Conservation (phyloP, 1,140 invertebrate genomes). For the Hyposmocoma kahamanoa region DNA sequence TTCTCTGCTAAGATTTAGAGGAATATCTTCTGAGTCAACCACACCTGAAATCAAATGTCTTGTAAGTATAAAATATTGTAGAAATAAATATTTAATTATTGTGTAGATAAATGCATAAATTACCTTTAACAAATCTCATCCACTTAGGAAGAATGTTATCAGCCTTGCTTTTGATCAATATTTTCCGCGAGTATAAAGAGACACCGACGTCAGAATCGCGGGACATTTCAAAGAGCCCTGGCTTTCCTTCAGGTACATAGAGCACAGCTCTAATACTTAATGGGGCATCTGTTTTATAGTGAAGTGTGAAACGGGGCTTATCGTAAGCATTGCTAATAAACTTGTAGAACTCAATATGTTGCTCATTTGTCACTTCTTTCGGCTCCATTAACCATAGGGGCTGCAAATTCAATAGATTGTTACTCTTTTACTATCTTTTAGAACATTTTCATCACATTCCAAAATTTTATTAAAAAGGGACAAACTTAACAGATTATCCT, state of each 20-base stretch:
- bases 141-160: conserved; percentile 95
- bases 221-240: conserved; percentile 92
- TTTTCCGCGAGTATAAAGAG: conserved; percentile 91
- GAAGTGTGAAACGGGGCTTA: conserved; percentile 86
- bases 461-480: no score
- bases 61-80: conserved; percentile 4
- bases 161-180: conserved; percentile 92
- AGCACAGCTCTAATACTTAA: conserved; percentile 92
- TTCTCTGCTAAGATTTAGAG: conserved; percentile 96
- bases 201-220: conserved; percentile 88
- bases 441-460: no score
- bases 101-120: conserved; percentile 2
- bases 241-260: conserved; percentile 94
- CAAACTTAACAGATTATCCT: neutral
- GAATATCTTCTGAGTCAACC: conserved; percentile 98
- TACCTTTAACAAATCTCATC: conserved; percentile 94
- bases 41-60: conserved; percentile 78
- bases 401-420: conserved; percentile 72
- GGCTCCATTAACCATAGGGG: conserved; percentile 95
- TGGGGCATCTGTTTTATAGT: conserved; percentile 93
- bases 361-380: conserved; percentile 87
- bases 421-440: no score
- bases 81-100: neutral
- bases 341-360: conserved; percentile 94
- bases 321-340: conserved; percentile 91